A percentile compares a stretch with the other conserved stretches of the same genome.
phyloP scores from a whole-genome alignment of 2,888 invertebrate species.

The Drosophila colorata region DNA sequence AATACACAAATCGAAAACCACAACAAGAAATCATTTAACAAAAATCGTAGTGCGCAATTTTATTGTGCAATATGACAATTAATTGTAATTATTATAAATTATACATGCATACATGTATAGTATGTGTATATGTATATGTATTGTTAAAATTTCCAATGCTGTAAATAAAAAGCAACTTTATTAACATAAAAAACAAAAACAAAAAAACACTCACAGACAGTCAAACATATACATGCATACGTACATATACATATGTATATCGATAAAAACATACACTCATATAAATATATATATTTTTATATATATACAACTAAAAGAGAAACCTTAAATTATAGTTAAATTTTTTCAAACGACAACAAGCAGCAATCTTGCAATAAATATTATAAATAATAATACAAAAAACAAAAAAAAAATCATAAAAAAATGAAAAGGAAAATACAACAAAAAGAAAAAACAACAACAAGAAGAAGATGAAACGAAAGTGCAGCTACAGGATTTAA shows the following conservation, averaged over 20 bases:
- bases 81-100: constrained; percentile 64
- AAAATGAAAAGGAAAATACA: constrained; percentile 10
- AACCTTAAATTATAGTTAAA: constrained; percentile 69
- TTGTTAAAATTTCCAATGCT: constrained; percentile 55
- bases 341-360: constrained; percentile 65
- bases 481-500: constrained; percentile 49
- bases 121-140: constrained; percentile 17
- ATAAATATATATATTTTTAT: constrained; percentile 60
- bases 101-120: constrained; percentile 27
- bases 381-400: constrained; percentile 27
- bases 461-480: constrained; percentile 53
- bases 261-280: constrained; percentile 43
- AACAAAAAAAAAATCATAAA: constrained; percentile 26
- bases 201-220: constrained; percentile 10
- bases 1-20: constrained; percentile 2
- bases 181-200: constrained; percentile 1
- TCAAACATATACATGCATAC: constrained; percentile 5
- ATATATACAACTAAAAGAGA: constrained; percentile 56
- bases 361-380: constrained; percentile 54
- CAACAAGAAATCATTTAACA: constrained; percentile 3
- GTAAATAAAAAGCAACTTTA: constrained; percentile 51
- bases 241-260: constrained; percentile 31
- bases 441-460: constrained; percentile 19
- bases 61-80: constrained; percentile 55
- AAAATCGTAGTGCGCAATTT: constrained; percentile 51